Base-by-base conservation (phyloP, 2,797 vertebrate genomes). In the Sphaeramia orbicularis region DNA sequence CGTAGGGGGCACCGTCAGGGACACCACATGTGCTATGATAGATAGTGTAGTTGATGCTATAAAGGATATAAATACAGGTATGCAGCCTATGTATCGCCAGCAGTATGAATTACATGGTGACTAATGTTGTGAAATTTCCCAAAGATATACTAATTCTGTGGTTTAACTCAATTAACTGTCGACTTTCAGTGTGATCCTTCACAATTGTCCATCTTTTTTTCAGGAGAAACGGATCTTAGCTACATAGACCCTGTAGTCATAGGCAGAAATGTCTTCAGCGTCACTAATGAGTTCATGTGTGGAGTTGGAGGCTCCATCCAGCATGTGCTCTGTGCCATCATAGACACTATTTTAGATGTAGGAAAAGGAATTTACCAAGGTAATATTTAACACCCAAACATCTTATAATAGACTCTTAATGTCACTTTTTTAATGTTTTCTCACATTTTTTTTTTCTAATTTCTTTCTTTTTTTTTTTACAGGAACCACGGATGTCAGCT, bases 241-340 rank as follows among this genome's bases (percentile, higher is more conserved):
- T 67, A 74, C 66, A 24, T 86, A 41, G 88, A 93, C 71, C 92
- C 91, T 16, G 91, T 92, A 65, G 65, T 81, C 14, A 60, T 84
- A 64, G 88, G 90, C 68, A 70, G 92, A 77, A 8, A 38, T 40
- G 47, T 65, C 67, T 88, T 92, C 61, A 48, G 6, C 56, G 45
- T 30, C 50, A 62, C 64, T 45, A 87, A 89, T 65, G 76, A 88
- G n/a, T 62, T 87, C 4, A 36, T 76, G 11, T 59, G 67, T 78
- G 82, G 56, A 40, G 65, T 82, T 37, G 62, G 10, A 52, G 58
- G 56, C 67, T 68, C 71, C 79, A 78, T 92, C 65, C 85, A 74
- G 77, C 49, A 42, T 72, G 64, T 63, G 50, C 61, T 91, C 42
- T 87, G 82, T 78, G 57, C 54, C 19, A 27, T 90, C 30, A 2